Conservation (phyloP, 2,113 vertebrate genomes). For the Macrotus californicus region DNA sequence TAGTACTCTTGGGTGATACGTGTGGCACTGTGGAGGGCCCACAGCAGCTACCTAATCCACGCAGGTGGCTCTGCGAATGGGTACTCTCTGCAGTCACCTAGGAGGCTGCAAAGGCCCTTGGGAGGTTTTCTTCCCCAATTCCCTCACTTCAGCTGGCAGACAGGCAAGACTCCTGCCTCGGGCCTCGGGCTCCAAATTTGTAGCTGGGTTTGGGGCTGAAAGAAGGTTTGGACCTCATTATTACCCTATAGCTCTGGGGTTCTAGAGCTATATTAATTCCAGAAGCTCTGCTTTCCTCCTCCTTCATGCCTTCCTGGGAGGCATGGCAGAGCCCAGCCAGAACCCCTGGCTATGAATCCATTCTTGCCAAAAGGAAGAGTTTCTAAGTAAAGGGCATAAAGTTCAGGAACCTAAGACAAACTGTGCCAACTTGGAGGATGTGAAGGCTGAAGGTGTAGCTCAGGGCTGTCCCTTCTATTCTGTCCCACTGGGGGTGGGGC, state of each 20-base stretch:
- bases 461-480: background rate
- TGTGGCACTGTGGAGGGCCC: background rate
- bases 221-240: background rate
- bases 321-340: background rate
- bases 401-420: background rate
- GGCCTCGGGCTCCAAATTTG: background rate
- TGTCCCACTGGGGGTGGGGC: background rate
- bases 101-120: background rate
- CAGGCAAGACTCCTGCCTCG: rapidly evolving
- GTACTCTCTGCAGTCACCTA: background rate
- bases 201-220: background rate
- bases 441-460: background rate
- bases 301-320: background rate
- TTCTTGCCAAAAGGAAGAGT: background rate
- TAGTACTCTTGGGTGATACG: background rate
- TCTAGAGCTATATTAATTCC: background rate
- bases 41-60: background rate
- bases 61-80: background rate
- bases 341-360: background rate
- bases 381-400: background rate
- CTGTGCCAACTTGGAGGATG: background rate
- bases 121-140: background rate
- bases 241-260: background rate
- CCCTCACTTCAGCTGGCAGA: too few relatives aligned
- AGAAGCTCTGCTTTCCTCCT: background rate